Percentiles rank a stretch among this genome's conserved stretches.
Evolutionary conservation across 2,113 vertebrate genomes (phyloP).

Genomic region (Galemys pyrenaicus): DNA sequence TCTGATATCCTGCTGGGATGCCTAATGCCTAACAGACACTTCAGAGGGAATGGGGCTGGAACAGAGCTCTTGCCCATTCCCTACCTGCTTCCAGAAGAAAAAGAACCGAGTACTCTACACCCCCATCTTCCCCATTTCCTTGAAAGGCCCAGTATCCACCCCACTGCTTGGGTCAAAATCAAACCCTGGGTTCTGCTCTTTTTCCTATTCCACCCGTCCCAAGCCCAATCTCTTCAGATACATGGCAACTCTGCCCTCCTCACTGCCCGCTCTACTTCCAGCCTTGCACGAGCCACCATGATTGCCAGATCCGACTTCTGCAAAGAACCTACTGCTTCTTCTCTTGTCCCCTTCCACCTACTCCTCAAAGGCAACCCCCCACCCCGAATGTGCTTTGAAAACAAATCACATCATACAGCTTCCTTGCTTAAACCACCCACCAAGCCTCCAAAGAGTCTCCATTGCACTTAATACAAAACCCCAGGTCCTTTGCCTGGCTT

Average conservation of each 20-base stretch:
- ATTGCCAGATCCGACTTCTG: neutral
- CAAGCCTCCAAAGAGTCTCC: neutral
- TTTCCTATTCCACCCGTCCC: neutral
- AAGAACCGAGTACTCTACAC: neutral
- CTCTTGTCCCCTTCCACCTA: neutral
- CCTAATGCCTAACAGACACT: neutral
- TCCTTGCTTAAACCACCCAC: neutral
- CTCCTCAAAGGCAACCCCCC: neutral
- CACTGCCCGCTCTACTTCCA: neutral
- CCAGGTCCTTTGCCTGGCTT: neutral
- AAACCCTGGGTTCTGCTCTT: neutral
- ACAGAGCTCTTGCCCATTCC: neutral
- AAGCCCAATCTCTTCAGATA: too few species aligned
- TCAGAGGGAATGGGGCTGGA: neutral
- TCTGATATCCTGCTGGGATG: neutral
- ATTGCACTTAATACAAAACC: neutral
- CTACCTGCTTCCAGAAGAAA: neutral
- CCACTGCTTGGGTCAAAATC: neutral
- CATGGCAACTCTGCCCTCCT: neutral
- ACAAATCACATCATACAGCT: too few species aligned
- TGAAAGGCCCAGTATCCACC: neutral
- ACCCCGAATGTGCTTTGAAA: neutral
- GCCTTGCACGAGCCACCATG: rapidly evolving
- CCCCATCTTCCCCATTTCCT: rapidly evolving
- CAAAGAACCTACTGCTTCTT: neutral